Conservation (phyloP, 2,113 vertebrate genomes). For the Chloroceryle aenea region DNA sequence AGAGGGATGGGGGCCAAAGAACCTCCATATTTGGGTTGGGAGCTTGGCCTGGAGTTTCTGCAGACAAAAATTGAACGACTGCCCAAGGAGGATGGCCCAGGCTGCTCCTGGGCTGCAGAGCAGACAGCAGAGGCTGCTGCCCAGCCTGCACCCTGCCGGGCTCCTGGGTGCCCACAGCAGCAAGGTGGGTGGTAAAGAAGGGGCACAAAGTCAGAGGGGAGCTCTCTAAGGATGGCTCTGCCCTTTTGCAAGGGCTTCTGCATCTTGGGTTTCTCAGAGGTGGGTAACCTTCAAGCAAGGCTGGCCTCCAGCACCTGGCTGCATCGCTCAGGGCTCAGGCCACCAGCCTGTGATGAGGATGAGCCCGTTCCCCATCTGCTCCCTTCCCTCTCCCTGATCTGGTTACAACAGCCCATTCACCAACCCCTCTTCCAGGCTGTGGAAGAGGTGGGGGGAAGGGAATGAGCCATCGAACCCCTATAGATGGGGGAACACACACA, state of each 20-base stretch:
- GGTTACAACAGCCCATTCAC: conserved; percentile 59
- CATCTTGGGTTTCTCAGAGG: background rate
- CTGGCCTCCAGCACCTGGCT: conserved; percentile 64
- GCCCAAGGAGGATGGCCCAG: background rate
- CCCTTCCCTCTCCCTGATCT: background rate
- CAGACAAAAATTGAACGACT: background rate
- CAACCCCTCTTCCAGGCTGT: background rate
- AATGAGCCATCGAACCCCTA: background rate
- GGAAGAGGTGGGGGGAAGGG: background rate
- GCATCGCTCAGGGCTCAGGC: conserved; percentile 25
- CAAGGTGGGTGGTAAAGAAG: background rate
- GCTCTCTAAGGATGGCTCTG: background rate
- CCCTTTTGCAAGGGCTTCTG: background rate
- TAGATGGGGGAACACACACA: background rate
- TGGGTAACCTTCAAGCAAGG: conserved; percentile 18
- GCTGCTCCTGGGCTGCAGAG: background rate
- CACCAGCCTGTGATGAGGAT: background rate
- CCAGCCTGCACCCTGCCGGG: background rate
- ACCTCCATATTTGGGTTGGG: background rate
- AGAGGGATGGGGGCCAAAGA: background rate
- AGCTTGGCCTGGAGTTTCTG: background rate
- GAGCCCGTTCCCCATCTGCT: conserved; percentile 28
- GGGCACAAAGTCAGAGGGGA: background rate
- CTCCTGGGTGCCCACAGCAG: background rate
- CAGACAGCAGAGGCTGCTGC: background rate